Percentiles rank a stretch among this genome's conserved stretches.
Evolutionary conservation across 2,888 invertebrate genomes (phyloP).

Genomic region (Nomada flava): DNA sequence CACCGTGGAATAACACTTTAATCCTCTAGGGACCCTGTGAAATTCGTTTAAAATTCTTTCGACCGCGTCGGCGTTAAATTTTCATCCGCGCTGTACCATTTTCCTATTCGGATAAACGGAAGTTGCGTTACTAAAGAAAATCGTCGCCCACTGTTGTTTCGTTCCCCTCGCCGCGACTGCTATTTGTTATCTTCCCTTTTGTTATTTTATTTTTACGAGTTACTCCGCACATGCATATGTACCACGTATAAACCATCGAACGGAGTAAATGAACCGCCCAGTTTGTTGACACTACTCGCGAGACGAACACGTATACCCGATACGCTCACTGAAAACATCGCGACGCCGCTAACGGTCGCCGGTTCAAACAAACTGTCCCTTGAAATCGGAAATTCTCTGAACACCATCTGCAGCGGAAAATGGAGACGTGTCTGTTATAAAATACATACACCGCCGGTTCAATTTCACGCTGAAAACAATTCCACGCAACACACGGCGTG

Average conservation of each 20-base stretch:
- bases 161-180: no score
- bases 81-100: background rate
- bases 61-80: background rate
- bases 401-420: slow-evolving; percentile 11
- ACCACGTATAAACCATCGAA: background rate
- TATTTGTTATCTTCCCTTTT: no score
- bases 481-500: background rate
- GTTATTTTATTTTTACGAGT: slow-evolving; percentile 6
- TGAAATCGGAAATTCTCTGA: slow-evolving; percentile 29
- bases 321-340: slow-evolving; percentile 49
- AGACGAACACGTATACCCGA: slow-evolving; percentile 33
- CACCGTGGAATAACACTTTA: slow-evolving; percentile 4
- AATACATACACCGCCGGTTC: slow-evolving; percentile 5
- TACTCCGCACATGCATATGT: background rate
- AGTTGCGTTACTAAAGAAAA: no score
- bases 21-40: background rate
- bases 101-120: background rate
- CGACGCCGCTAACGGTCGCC: slow-evolving; percentile 19
- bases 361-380: slow-evolving; percentile 51
- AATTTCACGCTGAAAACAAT: slow-evolving; percentile 21
- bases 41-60: slow-evolving; percentile 19
- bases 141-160: background rate
- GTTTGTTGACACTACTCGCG: slow-evolving; percentile 64
- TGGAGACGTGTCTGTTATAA: background rate
- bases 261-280: slow-evolving; percentile 24